Percentiles rank a stretch among this genome's conserved stretches.
These are phyloP conservation scores for Limnephilus rhombicus DNA, from an alignment of 2,888 invertebrate species.

Conservation along the genomic window DNA sequence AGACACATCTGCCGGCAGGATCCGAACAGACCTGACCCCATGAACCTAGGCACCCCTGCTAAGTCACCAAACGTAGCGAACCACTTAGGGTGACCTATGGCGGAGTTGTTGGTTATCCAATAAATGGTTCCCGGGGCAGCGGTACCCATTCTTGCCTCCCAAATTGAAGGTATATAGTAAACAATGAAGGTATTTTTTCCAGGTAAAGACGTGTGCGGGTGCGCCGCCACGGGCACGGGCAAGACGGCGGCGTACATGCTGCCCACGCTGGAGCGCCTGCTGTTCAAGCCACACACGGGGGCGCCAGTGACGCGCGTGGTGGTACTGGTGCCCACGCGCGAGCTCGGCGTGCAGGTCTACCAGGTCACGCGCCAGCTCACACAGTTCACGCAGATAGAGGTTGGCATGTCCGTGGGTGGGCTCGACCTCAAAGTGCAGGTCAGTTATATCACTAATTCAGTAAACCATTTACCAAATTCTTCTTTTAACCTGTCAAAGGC, in stretches of 20 bases:
- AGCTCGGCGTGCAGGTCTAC: conserved; percentile 91
- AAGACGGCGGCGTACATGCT: conserved; percentile 99
- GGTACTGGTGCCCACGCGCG: conserved; percentile 97
- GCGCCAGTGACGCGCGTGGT: conserved; percentile 88
- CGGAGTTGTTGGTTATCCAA: no score
- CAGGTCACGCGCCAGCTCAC: conserved; percentile 94
- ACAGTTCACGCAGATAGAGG: conserved; percentile 90
- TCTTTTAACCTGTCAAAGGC: no score
- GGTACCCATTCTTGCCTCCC: no score
- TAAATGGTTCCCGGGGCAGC: no score
- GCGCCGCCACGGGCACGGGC: conserved; percentile 98
- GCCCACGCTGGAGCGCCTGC: conserved; percentile 94
- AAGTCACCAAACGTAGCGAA: no score
- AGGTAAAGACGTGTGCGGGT: conserved; percentile 98
- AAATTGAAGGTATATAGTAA: no score
- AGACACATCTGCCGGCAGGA: no score
- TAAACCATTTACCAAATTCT: no score
- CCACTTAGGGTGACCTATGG: no score
- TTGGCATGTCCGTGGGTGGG: conserved; percentile 92
- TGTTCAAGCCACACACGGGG: conserved; percentile 88
- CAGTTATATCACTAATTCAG: conserved; percentile 37
- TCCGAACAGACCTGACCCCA: no score
- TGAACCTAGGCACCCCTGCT: no score
- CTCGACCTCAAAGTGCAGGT: conserved; percentile 87
- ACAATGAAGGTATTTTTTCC: neutral